These are phyloP conservation scores for Lasioglossum lativentre DNA, from an alignment of 2,888 invertebrate species.

Conservation along the genomic window DNA sequence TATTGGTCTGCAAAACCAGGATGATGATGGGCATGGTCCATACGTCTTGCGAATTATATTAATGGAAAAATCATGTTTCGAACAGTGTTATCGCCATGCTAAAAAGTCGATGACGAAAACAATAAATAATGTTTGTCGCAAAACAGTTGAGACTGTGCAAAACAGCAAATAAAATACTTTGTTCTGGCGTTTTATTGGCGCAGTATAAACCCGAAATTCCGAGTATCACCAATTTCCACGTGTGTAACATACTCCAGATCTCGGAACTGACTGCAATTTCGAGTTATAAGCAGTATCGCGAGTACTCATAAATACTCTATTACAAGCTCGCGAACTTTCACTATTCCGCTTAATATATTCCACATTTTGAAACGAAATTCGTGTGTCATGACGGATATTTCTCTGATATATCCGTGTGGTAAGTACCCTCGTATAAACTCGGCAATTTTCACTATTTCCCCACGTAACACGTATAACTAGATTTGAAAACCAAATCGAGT, in stretches of 20 bases:
- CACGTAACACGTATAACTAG: not conserved
- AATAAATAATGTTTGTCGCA: not conserved
- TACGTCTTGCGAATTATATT: too few relatives aligned
- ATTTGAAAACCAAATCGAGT: constrained; percentile 1
- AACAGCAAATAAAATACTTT: not conserved
- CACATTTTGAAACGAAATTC: not conserved
- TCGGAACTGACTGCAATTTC: not conserved
- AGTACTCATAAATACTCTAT: not conserved
- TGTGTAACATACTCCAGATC: not conserved
- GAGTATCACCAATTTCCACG: not conserved
- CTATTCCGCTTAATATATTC: constrained; percentile 4
- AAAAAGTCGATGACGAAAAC: not conserved
- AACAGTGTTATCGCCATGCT: too few relatives aligned
- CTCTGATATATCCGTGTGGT: not conserved
- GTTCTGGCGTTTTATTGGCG: not conserved
- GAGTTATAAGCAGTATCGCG: not conserved
- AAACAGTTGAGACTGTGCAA: not conserved
- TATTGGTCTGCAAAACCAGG: too few relatives aligned
- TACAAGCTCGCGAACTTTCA: not conserved
- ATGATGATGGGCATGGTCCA: too few relatives aligned
- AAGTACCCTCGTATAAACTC: constrained; percentile 7
- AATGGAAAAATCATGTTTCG: too few relatives aligned
- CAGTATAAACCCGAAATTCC: not conserved
- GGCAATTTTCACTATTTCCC: not conserved
- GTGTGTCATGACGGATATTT: not conserved